phyloP scores from a whole-genome alignment of 1,140 invertebrate species.

The Liolophura sinensis region DNA sequence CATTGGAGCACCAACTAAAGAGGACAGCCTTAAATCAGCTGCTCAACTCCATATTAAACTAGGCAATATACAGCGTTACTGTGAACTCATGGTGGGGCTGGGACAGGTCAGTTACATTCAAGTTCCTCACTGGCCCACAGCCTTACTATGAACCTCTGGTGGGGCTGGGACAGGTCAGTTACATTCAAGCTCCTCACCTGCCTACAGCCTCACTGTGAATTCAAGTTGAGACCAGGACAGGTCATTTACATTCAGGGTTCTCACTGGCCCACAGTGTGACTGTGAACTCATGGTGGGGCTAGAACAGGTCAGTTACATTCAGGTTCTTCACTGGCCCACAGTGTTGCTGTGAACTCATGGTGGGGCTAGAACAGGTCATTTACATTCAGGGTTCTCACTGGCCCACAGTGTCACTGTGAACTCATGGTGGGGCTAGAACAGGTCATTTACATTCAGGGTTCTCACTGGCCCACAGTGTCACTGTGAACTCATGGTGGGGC shows the following conservation, averaged over 20 bases:
- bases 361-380: too few species aligned
- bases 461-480: too few species aligned
- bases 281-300: constrained; percentile 61
- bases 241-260: constrained; percentile 21
- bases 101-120: constrained; percentile 45
- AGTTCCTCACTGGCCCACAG: constrained; percentile 20
- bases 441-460: too few species aligned
- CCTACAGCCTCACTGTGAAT: constrained; percentile 53
- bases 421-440: too few species aligned
- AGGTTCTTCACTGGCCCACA: too few species aligned
- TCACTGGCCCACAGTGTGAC: constrained; percentile 28
- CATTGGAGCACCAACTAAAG: constrained; percentile 44
- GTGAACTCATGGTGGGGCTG: constrained; percentile 59
- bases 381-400: too few species aligned
- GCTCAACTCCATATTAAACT: constrained; percentile 54
- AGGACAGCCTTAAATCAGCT: constrained; percentile 48
- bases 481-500: constrained; percentile 30
- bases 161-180: constrained; percentile 53
- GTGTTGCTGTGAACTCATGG: too few species aligned
- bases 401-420: too few species aligned
- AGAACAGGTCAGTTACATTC: constrained; percentile 18
- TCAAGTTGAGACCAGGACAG: constrained; percentile 58
- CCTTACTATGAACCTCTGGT: constrained; percentile 61
- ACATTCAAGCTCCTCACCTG: not conserved
- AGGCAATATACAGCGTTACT: constrained; percentile 61